A percentile compares a stretch with the other conserved stretches of the same genome.
Evolutionary conservation across 2,797 vertebrate genomes (phyloP).

Genomic region (Tragopan temminckii): DNA sequence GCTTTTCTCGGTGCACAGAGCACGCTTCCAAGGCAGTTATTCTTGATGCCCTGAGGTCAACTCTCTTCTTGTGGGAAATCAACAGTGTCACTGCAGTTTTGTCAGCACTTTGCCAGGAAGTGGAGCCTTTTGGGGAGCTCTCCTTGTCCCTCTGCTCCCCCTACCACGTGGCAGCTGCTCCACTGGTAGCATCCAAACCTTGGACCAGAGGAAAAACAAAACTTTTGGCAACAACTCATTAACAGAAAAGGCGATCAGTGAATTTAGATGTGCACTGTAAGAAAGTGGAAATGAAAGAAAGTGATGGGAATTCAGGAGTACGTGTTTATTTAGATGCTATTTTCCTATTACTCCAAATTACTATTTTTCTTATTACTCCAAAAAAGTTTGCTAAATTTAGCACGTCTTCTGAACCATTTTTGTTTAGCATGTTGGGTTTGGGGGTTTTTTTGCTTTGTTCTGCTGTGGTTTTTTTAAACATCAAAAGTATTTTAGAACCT

Average conservation of each 20-base stretch:
- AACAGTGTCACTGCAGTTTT: not conserved
- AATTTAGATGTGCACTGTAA: not conserved
- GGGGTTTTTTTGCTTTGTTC: not conserved
- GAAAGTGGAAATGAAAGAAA: not conserved
- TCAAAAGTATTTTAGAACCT: constrained; percentile 6
- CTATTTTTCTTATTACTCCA: not conserved
- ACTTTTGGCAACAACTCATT: not conserved
- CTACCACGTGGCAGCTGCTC: not conserved
- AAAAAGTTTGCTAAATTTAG: not conserved
- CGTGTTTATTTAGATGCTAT: not conserved
- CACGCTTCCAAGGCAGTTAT: not conserved
- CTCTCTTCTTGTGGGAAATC: not conserved
- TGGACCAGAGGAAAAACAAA: not conserved
- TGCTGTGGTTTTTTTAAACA: not conserved
- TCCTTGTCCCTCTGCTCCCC: not conserved
- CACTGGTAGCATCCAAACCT: not conserved
- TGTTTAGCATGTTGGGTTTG: not conserved
- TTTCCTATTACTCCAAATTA: not conserved
- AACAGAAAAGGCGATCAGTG: not conserved
- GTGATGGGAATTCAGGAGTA: not conserved
- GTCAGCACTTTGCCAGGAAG: not conserved
- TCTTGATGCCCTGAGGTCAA: not conserved
- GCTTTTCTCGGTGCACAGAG: not conserved
- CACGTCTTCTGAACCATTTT: not conserved
- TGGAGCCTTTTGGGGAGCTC: not conserved